Percentiles rank a stretch among this genome's conserved stretches.
phyloP scores from a whole-genome alignment of 2,888 invertebrate species.

The Bellardia pandia region DNA sequence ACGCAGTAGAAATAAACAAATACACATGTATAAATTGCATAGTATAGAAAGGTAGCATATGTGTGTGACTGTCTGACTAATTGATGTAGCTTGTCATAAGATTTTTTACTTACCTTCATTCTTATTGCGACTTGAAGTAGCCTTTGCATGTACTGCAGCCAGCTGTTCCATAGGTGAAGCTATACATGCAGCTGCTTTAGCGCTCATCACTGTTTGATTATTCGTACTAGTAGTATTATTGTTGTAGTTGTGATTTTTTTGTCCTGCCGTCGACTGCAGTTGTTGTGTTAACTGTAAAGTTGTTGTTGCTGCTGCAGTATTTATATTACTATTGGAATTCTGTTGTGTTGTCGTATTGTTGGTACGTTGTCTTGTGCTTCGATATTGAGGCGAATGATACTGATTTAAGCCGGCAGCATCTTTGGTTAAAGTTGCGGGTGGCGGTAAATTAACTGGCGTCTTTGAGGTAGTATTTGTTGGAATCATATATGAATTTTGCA shows the following conservation, averaged over 20 bases:
- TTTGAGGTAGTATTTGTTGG: slow-evolving; percentile 57
- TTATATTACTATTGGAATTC: slow-evolving; percentile 49
- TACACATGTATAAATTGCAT: not conserved
- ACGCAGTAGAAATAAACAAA: not conserved
- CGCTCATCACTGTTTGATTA: slow-evolving; percentile 27
- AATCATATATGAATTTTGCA: slow-evolving; percentile 51
- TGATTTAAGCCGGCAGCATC: slow-evolving; percentile 46
- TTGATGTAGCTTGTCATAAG: not conserved
- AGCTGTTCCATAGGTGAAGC: slow-evolving; percentile 68
- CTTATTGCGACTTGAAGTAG: slow-evolving; percentile 76
- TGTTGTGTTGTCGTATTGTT: slow-evolving; percentile 37
- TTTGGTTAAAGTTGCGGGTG: slow-evolving; percentile 33
- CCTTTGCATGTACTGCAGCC: slow-evolving; percentile 71
- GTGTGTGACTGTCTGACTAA: not conserved
- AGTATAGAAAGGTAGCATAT: not conserved
- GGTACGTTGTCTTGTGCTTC: slow-evolving; percentile 61
- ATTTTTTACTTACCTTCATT: slow-evolving; percentile 76
- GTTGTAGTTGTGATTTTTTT: slow-evolving; percentile 59
- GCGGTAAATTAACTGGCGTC: slow-evolving; percentile 15
- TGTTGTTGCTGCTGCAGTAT: slow-evolving; percentile 61
- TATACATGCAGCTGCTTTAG: slow-evolving; percentile 56
- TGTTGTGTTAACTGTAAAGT: slow-evolving; percentile 7
- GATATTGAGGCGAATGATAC: slow-evolving; percentile 54
- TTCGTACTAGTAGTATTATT: slow-evolving; percentile 25
- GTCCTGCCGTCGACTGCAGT: not conserved